Evolutionary conservation across 2,888 invertebrate species (phyloP), one percentile per base, ranked within the genome.

Genomic region (Helleia helle): DNA sequence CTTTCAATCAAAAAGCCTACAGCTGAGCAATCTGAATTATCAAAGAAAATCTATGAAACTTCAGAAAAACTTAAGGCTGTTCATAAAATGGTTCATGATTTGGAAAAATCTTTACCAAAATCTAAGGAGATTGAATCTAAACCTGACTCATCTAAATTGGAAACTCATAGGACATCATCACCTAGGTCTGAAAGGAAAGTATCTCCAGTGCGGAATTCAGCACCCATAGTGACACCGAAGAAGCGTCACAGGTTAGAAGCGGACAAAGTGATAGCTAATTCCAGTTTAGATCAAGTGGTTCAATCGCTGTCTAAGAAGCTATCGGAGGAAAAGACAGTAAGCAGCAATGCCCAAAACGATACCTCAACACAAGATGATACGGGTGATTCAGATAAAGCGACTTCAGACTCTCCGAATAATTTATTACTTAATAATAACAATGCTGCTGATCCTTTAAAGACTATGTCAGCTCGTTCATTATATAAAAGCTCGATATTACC

Each of bases 171-270:
- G 64, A 58, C 69, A 15, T 65, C 71, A 7, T 74, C 77, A 15
- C 83, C 84, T 31, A 70, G 67, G 56, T 62, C 67, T 43, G 81
- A 75, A 56, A 54, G 62, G n/a, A 77, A 75, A 58, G 54, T 62
- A 17, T 73, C 75, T 4, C 76, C 75, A 6, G 49, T 71, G 24
- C 69, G 75, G 39, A 75, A 79, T 56, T 60, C 72, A 8, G 76
- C 84, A 12, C 85, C 84, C 13, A 83, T 84, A 13, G 90, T 90
- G 1, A 91, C 92, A 1, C 92, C 92, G 1, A 93, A 92, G 57
- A 93, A 93, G 58, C 83, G 92, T 0, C 92, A 92, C 58, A 75
- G 92, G 47, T 58, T 90, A 38, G 92, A 92, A 71, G 83, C 87
- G 14, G 87, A 88, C 27, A 83, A 79, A 52, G 71, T 65, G 25